A percentile compares a stretch with the other conserved stretches of the same genome.
Evolutionary conservation across 2,888 invertebrate genomes (phyloP).

Genomic region (Cynaeus angustus): DNA sequence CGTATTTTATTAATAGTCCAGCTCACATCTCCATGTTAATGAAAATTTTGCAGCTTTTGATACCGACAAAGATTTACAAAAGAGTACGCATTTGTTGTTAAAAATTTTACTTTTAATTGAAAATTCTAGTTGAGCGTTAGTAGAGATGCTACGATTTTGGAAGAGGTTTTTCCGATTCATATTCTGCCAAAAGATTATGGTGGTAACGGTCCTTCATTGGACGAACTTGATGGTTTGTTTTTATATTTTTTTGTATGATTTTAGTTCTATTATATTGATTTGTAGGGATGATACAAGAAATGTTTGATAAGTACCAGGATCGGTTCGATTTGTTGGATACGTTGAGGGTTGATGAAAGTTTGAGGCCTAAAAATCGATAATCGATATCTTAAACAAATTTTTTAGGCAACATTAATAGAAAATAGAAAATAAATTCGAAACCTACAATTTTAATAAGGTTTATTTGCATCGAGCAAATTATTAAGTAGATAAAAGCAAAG

Average conservation of each 20-base stretch:
- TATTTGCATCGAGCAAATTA: no score
- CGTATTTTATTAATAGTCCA: conserved; percentile 5
- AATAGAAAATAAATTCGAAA: no score
- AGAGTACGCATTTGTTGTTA: not conserved
- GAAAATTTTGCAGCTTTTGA: not conserved
- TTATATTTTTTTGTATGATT: no score
- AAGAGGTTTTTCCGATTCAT: conserved; percentile 53
- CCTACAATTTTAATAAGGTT: no score
- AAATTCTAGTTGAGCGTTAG: conserved; percentile 45
- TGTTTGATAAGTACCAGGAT: not conserved
- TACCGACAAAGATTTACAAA: not conserved
- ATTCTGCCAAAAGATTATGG: conserved; percentile 61
- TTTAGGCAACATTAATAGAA: no score
- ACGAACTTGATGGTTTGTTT: conserved; percentile 68
- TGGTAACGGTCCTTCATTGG: conserved; percentile 69
- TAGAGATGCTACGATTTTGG: conserved; percentile 49
- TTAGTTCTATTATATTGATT: no score
- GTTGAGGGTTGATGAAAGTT: conserved; percentile 10
- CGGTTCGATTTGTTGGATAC: conserved; percentile 8
- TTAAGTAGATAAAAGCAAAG: no score
- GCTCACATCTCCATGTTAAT: not conserved
- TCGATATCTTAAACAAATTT: no score
- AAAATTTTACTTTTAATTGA: not conserved
- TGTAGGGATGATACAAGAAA: not conserved
- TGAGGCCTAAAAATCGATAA: not conserved